These are phyloP conservation scores for Apogon talboti DNA, from an alignment of 2,797 vertebrate species.

Conservation along the genomic window DNA sequence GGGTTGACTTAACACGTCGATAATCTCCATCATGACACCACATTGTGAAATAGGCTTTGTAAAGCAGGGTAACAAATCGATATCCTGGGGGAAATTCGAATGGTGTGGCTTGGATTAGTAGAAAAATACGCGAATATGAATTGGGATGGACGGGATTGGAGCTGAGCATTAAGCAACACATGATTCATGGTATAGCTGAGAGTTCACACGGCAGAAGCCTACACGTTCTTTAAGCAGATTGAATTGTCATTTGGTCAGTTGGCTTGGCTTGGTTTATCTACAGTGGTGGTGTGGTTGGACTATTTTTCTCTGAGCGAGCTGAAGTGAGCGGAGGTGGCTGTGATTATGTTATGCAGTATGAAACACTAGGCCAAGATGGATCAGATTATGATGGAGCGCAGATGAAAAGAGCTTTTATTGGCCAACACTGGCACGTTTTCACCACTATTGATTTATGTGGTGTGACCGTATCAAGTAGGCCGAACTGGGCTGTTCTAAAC, in stretches of 20 bases:
- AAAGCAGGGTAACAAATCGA: too few species aligned
- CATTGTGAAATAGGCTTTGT: too few species aligned
- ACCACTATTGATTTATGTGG: conserved; percentile 64
- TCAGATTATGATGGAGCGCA: conserved; percentile 56
- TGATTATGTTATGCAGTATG: conserved; percentile 58
- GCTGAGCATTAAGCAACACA: neutral
- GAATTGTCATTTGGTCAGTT: conserved; percentile 58
- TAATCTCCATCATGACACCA: too few species aligned
- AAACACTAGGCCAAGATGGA: conserved; percentile 53
- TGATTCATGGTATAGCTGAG: conserved; percentile 22
- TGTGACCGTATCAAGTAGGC: conserved; percentile 51
- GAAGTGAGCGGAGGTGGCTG: conserved; percentile 41
- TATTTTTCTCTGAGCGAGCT: conserved; percentile 30
- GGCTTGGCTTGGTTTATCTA: conserved; percentile 38
- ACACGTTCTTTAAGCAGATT: conserved; percentile 12
- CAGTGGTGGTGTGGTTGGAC: conserved; percentile 43
- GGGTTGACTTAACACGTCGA: too few species aligned
- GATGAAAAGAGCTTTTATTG: conserved; percentile 61
- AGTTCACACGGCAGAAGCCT: conserved; percentile 14
- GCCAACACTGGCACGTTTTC: conserved; percentile 61
- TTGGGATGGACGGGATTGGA: neutral
- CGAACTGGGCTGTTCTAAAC: conserved; percentile 46
- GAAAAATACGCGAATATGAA: conserved; percentile 2
- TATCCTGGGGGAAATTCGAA: neutral
- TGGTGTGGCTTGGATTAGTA: neutral